Evolutionary conservation across 2,797 vertebrate species (phyloP).

Genomic region (Fistularia tabacaria): DNA sequence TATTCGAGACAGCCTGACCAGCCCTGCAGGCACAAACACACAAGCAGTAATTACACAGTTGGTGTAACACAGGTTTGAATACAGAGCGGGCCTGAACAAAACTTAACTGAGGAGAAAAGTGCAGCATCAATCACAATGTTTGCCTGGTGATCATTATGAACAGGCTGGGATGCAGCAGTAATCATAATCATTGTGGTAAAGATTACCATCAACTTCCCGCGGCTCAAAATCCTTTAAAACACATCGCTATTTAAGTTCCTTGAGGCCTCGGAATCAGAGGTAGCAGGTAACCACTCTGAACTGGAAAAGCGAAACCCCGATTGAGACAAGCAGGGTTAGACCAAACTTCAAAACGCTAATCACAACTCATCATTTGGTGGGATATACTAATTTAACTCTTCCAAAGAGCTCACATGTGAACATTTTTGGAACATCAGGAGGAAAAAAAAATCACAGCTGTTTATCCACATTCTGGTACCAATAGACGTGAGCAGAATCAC

Average conservation of each 20-base stretch:
- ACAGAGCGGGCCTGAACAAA: conserved; percentile 9
- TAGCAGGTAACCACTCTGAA: conserved; percentile 16
- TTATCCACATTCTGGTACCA: conserved; percentile 57
- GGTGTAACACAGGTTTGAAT: conserved; percentile 31
- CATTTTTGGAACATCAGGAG: neutral
- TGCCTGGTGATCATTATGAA: conserved; percentile 36
- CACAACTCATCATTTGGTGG: conserved; percentile 34
- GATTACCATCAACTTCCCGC: conserved; percentile 55
- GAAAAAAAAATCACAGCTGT: conserved; percentile 46
- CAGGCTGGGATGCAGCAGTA: conserved; percentile 28
- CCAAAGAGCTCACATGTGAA: conserved; percentile 5
- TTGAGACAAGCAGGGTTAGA: conserved; percentile 39
- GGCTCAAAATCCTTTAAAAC: conserved; percentile 34
- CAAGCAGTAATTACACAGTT: conserved; percentile 38
- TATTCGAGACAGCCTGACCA: conserved; percentile 30
- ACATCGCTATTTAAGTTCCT: conserved; percentile 18
- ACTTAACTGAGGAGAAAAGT: conserved; percentile 2
- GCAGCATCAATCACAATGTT: conserved; percentile 33
- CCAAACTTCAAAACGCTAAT: conserved; percentile 42
- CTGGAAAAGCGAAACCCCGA: conserved; percentile 16
- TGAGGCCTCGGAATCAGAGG: conserved; percentile 29
- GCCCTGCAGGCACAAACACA: conserved; percentile 21
- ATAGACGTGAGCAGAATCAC: conserved; percentile 46
- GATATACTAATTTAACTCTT: conserved; percentile 4
- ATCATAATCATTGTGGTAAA: conserved; percentile 52